Conservation (phyloP, 2,888 invertebrate genomes). For the Peribatodes rhomboidaria region DNA sequence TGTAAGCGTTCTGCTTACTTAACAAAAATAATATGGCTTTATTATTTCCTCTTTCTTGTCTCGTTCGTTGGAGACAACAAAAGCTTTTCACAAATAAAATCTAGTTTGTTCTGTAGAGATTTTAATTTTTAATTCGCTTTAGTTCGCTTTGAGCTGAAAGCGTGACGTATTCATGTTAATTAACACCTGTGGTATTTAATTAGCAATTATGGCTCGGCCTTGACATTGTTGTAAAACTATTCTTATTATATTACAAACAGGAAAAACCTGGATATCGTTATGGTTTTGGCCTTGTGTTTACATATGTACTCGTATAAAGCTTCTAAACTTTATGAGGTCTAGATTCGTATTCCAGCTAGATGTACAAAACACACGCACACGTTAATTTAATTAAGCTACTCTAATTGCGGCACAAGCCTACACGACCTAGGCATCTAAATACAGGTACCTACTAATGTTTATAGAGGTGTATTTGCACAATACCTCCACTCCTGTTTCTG, state of each 20-base stretch:
- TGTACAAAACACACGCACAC: constrained; percentile 55
- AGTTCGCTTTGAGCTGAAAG: constrained; percentile 3
- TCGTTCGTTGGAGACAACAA: constrained; percentile 29
- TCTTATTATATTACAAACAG: not conserved
- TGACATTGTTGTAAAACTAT: not conserved
- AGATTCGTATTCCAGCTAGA: constrained; percentile 46
- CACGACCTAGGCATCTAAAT: constrained; percentile 64
- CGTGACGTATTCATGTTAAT: constrained; percentile 9
- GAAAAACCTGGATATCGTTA: not conserved
- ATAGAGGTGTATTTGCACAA: constrained; percentile 63
- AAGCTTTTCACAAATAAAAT: constrained; percentile 19
- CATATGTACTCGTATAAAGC: not conserved
- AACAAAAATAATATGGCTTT: constrained; percentile 51
- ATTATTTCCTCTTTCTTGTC: constrained; percentile 43
- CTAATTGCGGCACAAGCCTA: constrained; percentile 30
- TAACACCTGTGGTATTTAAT: not conserved
- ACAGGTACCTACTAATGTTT: constrained; percentile 7
- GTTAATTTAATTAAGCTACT: constrained; percentile 69
- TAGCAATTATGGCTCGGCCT: not conserved
- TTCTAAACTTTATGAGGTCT: constrained; percentile 32
- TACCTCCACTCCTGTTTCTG: constrained; percentile 66
- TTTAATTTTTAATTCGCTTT: constrained; percentile 9
- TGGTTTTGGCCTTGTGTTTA: not conserved
- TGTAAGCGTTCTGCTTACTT: constrained; percentile 54
- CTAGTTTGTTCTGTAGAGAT: constrained; percentile 10